Percentiles rank a stretch among this genome's conserved stretches.
phyloP scores from a whole-genome alignment of 2,113 vertebrate genomes.

The Myiagra hebetior region DNA sequence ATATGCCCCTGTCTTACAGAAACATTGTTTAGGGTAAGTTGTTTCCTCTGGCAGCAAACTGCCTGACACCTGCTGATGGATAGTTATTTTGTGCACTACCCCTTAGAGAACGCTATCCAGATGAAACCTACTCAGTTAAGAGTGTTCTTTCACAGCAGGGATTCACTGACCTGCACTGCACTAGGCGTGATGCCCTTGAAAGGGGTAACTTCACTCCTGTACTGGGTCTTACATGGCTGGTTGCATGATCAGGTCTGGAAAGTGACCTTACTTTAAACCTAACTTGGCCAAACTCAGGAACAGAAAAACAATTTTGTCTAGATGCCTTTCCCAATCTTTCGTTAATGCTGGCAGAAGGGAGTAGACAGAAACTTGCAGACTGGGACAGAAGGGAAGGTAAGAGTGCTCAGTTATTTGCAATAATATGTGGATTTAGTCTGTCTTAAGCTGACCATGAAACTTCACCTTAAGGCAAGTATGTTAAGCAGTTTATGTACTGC shows the following conservation, averaged over 20 bases:
- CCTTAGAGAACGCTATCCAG: neutral
- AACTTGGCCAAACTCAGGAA: neutral
- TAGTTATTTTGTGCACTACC: neutral
- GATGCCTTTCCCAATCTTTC: neutral
- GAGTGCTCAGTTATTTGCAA: neutral
- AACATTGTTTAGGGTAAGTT: neutral
- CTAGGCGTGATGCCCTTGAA: neutral
- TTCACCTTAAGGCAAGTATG: neutral
- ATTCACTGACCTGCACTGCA: neutral
- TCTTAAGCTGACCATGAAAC: neutral
- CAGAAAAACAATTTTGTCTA: neutral
- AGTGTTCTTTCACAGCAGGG: neutral
- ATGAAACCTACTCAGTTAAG: neutral
- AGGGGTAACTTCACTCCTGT: neutral
- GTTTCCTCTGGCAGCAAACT: neutral
- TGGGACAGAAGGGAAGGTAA: neutral
- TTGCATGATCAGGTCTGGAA: neutral
- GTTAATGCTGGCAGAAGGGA: neutral
- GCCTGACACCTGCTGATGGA: neutral
- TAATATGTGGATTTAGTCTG: neutral
- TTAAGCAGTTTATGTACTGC: neutral
- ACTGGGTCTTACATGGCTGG: fast-evolving
- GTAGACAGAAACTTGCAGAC: neutral
- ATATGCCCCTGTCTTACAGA: neutral
- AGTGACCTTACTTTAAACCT: neutral